Evolutionary conservation across 2,888 invertebrate genomes (phyloP).

Genomic region (Phyllotreta cruciferae): DNA sequence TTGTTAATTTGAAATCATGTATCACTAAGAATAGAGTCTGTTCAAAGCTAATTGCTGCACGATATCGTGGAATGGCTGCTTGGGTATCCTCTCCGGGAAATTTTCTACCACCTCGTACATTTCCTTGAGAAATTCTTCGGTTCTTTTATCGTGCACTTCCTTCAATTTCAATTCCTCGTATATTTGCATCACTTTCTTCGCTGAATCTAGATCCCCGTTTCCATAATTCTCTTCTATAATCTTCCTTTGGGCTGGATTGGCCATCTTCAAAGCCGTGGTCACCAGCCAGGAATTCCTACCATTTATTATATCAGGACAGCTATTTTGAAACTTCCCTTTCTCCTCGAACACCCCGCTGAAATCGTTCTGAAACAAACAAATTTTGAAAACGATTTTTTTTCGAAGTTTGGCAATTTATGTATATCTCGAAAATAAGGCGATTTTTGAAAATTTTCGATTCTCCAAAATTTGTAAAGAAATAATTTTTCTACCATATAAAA

Average conservation of each 20-base stretch:
- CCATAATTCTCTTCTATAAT: slow-evolving; percentile 18
- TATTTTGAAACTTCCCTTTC: not conserved
- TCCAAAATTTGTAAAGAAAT: too few species aligned
- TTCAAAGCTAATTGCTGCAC: slow-evolving; percentile 6
- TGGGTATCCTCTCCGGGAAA: slow-evolving; percentile 1
- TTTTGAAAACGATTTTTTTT: too few species aligned
- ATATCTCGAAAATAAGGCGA: too few species aligned
- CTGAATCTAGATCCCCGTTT: slow-evolving; percentile 4
- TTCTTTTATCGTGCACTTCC: slow-evolving; percentile 3
- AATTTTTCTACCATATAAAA: too few species aligned
- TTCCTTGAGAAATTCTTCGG: slow-evolving; percentile 1
- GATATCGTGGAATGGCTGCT: slow-evolving; percentile 3
- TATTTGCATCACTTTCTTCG: slow-evolving; percentile 1
- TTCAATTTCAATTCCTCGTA: slow-evolving; percentile 6
- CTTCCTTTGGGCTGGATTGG: slow-evolving; percentile 3
- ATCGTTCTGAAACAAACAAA: slow-evolving; percentile 17
- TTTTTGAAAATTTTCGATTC: too few species aligned
- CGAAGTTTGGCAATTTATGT: too few species aligned
- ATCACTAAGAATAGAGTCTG: slow-evolving; percentile 3
- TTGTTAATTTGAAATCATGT: too few species aligned
- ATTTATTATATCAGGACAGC: slow-evolving; percentile 7
- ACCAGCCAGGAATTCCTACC: slow-evolving; percentile 10
- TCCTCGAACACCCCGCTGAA: slow-evolving; percentile 11
- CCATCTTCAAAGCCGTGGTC: slow-evolving; percentile 9
- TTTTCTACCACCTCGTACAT: slow-evolving; percentile 4